Evolutionary conservation across 2,797 vertebrate species (phyloP).

Genomic region (Hafferia zeledoni): DNA sequence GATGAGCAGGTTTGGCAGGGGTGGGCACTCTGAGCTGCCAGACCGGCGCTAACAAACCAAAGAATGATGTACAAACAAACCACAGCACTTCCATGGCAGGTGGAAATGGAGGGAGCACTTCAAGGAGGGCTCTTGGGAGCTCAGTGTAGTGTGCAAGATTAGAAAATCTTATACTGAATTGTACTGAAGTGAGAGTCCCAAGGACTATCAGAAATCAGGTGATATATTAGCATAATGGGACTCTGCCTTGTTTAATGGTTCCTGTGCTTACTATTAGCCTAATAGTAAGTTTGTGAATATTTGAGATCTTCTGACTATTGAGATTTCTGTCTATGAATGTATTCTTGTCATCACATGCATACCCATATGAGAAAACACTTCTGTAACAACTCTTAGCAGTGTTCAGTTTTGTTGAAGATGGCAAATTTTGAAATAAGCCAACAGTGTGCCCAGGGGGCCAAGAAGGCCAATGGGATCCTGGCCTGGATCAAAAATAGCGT

Average conservation of each 20-base stretch:
- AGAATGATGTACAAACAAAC: constrained; percentile 39
- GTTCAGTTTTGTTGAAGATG: background rate
- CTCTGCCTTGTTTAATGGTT: background rate
- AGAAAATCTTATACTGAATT: background rate
- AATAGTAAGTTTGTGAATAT: constrained; percentile 2
- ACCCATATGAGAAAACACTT: background rate
- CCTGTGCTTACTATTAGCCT: background rate
- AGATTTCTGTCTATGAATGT: background rate
- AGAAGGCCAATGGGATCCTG: no score
- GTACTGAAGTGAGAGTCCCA: background rate
- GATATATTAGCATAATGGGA: background rate
- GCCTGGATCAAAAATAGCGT: no score
- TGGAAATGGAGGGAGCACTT: constrained; percentile 52
- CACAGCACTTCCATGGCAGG: background rate
- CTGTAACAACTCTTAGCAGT: background rate
- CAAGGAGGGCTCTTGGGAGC: constrained; percentile 23
- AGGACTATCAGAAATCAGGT: background rate
- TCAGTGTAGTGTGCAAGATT: background rate
- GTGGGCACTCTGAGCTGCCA: constrained; percentile 1
- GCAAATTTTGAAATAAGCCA: background rate
- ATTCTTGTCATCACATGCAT: background rate
- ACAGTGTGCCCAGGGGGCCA: no score
- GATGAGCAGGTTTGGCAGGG: background rate
- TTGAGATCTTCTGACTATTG: background rate
- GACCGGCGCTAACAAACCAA: background rate